Base-by-base conservation (phyloP, 2,888 invertebrate species). In the Timandra comae region DNA sequence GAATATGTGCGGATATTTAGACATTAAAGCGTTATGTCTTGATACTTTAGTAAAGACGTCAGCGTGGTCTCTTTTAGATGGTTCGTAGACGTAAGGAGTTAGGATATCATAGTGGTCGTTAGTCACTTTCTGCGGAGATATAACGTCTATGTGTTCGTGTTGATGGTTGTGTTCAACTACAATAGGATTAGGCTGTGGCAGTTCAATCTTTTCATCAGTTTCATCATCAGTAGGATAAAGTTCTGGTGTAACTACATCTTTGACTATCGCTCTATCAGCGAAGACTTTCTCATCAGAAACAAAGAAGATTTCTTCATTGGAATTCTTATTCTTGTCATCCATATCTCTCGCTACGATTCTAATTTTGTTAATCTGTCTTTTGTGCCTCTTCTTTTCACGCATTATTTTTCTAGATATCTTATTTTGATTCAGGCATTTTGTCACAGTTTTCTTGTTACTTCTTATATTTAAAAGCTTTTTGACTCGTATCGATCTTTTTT, bases 1-100 rank as follows among this genome's bases (percentile, higher is more conserved):
- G 24, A 84, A 71, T 19, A 84, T 54, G 31, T 84, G 82, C 1
- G 82, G 82, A 30, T 84, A 84, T 54, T 69, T 77, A 0, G 74
- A 65, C 73, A 77, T 76, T 3, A 79, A 47, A 3, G 55, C 43
- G 36, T 67, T 72, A 13, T 68, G 66, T 30, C 65, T 56, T 0
- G 58, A 57, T 43, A 45, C 57, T 8, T 47, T 49, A 4, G 51
- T 46, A 9, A 70, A 72, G 7, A 35, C 22, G 22, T 38, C 29
- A 5, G 13, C 12, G 6, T 5, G 12, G 11, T 27, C 19, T 7
- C 7, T n/a, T 3, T 43, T 32, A 5, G 27, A 41, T 1, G 51
- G 13, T 3, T 67, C 56, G 13, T 59, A 58, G 3, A 35, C 37
- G 13, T 57, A 51, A 12, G 63, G 35, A 3, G 31, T 26, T 12